Percentiles rank a stretch among this genome's conserved stretches.
Evolutionary conservation across 2,113 vertebrate genomes (phyloP).

Genomic region (Rhipidura dahli): DNA sequence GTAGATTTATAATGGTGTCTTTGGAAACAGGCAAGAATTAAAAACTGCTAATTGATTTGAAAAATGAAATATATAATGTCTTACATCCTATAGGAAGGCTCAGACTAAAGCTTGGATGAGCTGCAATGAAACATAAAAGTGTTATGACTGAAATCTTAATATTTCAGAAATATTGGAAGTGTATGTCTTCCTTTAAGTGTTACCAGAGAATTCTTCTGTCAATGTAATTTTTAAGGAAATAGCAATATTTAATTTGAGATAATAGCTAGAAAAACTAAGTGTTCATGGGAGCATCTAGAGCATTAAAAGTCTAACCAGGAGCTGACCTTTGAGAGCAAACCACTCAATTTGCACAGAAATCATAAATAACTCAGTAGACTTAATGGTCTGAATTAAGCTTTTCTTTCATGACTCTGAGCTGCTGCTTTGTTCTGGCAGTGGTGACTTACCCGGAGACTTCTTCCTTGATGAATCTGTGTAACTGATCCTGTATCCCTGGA

Average conservation of each 20-base stretch:
- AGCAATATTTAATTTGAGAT: not conserved
- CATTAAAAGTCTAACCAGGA: not conserved
- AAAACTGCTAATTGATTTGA: not conserved
- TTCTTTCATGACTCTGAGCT: not conserved
- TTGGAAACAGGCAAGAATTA: not conserved
- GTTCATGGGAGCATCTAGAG: not conserved
- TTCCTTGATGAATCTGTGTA: slow-evolving; percentile 39
- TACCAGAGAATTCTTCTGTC: not conserved
- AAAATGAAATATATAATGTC: not conserved
- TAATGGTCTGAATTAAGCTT: not conserved
- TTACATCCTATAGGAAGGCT: not conserved
- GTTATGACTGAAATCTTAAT: not conserved
- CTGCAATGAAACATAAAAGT: not conserved
- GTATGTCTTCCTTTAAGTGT: not conserved
- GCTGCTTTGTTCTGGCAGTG: not conserved
- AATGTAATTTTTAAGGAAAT: not conserved
- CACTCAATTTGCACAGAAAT: not conserved
- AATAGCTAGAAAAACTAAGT: not conserved
- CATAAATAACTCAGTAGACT: not conserved
- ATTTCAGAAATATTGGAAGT: not conserved
- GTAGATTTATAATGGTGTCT: not conserved
- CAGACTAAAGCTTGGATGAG: not conserved
- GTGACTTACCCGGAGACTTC: slow-evolving; percentile 22
- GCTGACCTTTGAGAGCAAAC: not conserved
- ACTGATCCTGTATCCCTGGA: slow-evolving; percentile 76